These are phyloP conservation scores for Hypanus sabinus DNA, from an alignment of 2,113 vertebrate species.

Conservation along the genomic window DNA sequence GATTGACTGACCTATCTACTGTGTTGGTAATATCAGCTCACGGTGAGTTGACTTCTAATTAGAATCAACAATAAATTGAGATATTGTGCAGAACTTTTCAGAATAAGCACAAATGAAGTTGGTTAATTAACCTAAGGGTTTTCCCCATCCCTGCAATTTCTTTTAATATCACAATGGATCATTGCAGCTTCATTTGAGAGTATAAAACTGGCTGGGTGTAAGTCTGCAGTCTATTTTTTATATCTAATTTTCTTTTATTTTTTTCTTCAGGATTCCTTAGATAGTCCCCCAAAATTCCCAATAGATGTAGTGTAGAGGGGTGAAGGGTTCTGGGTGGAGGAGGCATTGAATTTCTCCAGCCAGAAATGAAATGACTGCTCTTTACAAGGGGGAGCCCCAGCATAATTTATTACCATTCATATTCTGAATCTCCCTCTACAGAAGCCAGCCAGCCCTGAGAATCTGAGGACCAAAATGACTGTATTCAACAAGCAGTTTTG, in stretches of 20 bases:
- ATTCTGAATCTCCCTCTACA: neutral
- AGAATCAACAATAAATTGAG: no score
- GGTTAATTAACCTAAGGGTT: no score
- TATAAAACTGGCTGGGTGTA: neutral
- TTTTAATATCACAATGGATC: no score
- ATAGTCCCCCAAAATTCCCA: neutral
- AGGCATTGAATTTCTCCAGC: neutral
- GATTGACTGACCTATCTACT: no score
- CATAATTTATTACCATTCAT: neutral
- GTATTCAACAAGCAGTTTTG: neutral
- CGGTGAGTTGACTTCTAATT: no score
- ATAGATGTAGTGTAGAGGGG: no score
- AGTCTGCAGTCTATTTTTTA: neutral
- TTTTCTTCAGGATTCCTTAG: neutral
- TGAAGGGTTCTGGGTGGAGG: neutral
- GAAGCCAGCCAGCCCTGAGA: neutral
- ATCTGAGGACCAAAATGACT: neutral
- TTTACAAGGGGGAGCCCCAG: neutral
- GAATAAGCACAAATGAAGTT: no score
- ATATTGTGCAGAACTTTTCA: no score
- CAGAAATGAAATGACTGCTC: neutral
- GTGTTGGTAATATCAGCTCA: no score
- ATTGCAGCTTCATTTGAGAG: neutral
- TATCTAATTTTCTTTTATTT: neutral
- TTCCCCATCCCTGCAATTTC: no score